Percentiles rank a stretch among this genome's conserved stretches.
Conservation (phyloP, 2,113 vertebrate genomes). For the Climacteris rufus region DNA sequence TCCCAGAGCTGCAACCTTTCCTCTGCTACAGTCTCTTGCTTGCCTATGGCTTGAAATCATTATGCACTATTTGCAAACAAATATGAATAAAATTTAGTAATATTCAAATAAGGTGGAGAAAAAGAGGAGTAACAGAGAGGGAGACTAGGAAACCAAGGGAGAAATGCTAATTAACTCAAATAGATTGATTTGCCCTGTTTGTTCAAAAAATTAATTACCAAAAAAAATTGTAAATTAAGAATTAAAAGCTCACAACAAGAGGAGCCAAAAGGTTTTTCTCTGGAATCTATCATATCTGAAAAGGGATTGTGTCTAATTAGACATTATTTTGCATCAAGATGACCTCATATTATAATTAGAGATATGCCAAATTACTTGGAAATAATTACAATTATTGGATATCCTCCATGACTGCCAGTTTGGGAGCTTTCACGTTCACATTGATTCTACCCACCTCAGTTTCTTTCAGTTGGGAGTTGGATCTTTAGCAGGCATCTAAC, state of each 20-base stretch:
- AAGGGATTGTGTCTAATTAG: constrained; percentile 55
- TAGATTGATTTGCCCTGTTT: constrained; percentile 36
- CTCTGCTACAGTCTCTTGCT: not conserved
- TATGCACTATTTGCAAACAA: constrained; percentile 35
- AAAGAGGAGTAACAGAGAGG: not conserved
- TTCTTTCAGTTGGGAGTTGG: not conserved
- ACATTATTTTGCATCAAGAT: constrained; percentile 43
- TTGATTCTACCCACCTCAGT: not conserved
- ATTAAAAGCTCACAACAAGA: constrained; percentile 36
- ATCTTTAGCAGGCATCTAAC: not conserved
- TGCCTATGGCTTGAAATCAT: not conserved
- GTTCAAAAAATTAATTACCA: constrained; percentile 44
- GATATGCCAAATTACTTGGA: constrained; percentile 55
- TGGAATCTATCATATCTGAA: constrained; percentile 45
- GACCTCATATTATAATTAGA: constrained; percentile 64
- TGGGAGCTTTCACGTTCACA: not conserved
- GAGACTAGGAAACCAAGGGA: constrained; percentile 18
- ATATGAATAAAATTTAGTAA: constrained; percentile 46
- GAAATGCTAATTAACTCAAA: constrained; percentile 63
- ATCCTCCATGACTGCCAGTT: not conserved
- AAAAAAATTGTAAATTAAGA: constrained; percentile 3
- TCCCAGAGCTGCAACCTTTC: not conserved
- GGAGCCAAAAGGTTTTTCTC: constrained; percentile 49
- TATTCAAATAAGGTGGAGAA: constrained; percentile 28
- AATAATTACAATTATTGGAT: constrained; percentile 33